Conservation (phyloP, 2,113 vertebrate species). For the Pedionomus torquatus region DNA sequence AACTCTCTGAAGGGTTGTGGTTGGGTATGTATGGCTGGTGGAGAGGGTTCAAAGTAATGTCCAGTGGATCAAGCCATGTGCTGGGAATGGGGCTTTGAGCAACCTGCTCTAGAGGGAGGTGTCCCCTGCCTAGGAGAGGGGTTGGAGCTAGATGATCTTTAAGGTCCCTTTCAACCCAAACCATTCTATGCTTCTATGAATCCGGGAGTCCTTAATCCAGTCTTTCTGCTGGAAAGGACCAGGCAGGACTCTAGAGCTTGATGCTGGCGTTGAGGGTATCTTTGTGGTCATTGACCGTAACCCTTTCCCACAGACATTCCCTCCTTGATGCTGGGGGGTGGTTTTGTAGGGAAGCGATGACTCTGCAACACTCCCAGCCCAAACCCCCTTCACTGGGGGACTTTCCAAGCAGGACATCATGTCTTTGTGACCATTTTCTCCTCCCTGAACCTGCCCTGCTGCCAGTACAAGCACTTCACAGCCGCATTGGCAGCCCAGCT, state of each 20-base stretch:
- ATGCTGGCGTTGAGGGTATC: neutral
- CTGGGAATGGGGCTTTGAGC: neutral
- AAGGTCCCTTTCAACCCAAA: too few species aligned
- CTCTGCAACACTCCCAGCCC: accelerated
- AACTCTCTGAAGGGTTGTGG: neutral
- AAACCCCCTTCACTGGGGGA: neutral
- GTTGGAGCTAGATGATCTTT: too few species aligned
- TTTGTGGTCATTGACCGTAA: too few species aligned
- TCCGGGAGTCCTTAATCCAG: neutral
- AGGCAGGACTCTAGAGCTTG: accelerated
- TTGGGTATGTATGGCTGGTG: accelerated
- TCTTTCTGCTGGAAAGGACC: neutral
- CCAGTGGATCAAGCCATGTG: neutral
- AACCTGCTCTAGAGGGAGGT: too few species aligned
- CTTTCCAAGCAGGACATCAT: neutral
- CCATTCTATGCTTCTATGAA: neutral
- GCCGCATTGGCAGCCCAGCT: neutral
- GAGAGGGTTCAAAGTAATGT: neutral
- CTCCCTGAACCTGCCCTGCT: neutral
- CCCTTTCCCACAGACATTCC: accelerated
- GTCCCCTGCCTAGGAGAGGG: too few species aligned
- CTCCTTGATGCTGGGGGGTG: accelerated
- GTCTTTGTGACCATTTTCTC: neutral
- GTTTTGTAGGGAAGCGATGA: neutral
- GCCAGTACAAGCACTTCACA: neutral